Base-by-base conservation (phyloP, 2,113 vertebrate genomes). In the Smithornis capensis region DNA sequence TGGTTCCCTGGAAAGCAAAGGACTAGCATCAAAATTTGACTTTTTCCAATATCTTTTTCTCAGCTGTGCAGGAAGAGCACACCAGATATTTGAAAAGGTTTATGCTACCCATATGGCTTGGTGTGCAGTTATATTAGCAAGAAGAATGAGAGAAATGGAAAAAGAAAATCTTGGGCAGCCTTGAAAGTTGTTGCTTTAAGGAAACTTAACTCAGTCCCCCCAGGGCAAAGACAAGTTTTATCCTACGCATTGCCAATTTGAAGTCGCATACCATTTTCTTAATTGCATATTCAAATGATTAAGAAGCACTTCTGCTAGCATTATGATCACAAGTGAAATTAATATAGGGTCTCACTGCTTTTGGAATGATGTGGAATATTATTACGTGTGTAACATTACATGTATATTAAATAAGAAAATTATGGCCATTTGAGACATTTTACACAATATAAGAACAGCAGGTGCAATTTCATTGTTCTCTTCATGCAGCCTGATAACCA, bases 381-480 rank as follows among this genome's bases (percentile, higher is more conserved):
- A 42, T 45, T 70, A 68, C 14, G 9, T 10, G 6, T 57, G 14
- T 83, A 76, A 62, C 12, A 44, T 69, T 68, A 31, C 10, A 33
- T 23, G 19, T 53, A 38, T 69, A 65, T 90, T 80, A 86, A 90
- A 77, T 90, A 80, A 77, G 45, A 95, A 93, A 92, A 86, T 67
- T 92, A 70, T 42, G 55, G 35, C 6, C 25, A 38, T 67, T 89
- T 80, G 77, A 49, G 59, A 38, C 18, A 73, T 76, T 87, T 83
- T n/a, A 44, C 15, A 49, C 55, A 38, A 33, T 42, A 24, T 21
- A 83, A 45, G n/a, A 90, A 53, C 2, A 27, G 42, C 59, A 88
- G 40, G n/a, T 9, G 3, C 22, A 52, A 78, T 68, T 81, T 70
- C 56, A 77, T 88, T 81, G 44, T 50, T 85, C 27, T 80, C 29